These are phyloP conservation scores for Pantherophis vulpinus DNA, from an alignment of 2,797 vertebrate species.

Conservation along the genomic window DNA sequence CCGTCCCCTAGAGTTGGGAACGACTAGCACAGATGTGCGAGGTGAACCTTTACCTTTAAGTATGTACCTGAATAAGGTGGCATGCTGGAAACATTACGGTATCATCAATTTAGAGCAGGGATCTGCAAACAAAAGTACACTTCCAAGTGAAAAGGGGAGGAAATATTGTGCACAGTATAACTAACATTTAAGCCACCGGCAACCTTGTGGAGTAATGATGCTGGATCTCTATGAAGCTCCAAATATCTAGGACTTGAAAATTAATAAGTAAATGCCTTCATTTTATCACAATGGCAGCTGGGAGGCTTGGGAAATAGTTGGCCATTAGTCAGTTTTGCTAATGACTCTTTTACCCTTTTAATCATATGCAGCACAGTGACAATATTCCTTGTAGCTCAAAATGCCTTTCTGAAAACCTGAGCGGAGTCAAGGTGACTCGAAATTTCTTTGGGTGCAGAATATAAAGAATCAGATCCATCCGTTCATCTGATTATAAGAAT, in stretches of 20 bases:
- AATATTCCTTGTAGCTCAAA: conserved; percentile 72
- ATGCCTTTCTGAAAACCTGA: conserved; percentile 73
- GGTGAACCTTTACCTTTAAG: background rate
- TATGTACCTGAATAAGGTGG: background rate
- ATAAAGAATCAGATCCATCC: background rate
- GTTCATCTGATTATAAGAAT: background rate
- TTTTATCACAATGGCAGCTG: conserved; percentile 74
- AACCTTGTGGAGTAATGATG: conserved; percentile 53
- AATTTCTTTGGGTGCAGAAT: conserved; percentile 40
- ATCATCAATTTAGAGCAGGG: conserved; percentile 1
- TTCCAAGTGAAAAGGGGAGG: background rate
- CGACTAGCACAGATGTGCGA: too few relatives aligned
- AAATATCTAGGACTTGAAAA: conserved; percentile 70
- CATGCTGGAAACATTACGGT: background rate
- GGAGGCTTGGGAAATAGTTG: conserved; percentile 68
- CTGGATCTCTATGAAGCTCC: conserved; percentile 49
- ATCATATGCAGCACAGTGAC: conserved; percentile 69
- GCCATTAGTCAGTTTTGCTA: conserved; percentile 76
- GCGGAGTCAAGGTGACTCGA: conserved; percentile 44
- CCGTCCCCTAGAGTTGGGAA: too few relatives aligned
- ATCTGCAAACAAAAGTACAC: conserved; percentile 15
- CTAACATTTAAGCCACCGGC: background rate
- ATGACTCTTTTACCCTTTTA: conserved; percentile 74
- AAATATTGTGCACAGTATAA: background rate
- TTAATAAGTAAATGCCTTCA: conserved; percentile 74